Evolutionary conservation across 2,113 vertebrate genomes (phyloP).

Genomic region (Lepisosteus oculatus): DNA sequence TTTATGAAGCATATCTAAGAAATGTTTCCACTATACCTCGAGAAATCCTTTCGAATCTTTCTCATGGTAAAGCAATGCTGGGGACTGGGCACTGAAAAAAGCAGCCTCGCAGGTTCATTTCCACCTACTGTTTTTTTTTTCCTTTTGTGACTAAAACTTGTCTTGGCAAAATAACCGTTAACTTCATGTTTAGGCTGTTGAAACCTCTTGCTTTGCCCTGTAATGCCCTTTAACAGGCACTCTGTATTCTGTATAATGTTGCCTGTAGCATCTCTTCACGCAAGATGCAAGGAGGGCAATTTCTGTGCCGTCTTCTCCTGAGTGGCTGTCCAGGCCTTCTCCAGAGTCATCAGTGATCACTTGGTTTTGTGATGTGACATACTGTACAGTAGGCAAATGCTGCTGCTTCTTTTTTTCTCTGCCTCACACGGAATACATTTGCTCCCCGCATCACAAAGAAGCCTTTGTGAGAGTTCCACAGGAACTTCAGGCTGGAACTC

Average conservation of each 20-base stretch:
- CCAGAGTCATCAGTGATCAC: neutral
- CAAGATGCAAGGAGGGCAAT: neutral
- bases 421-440: slow-evolving; percentile 1
- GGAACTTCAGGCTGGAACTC: neutral
- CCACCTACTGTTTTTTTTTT: neutral
- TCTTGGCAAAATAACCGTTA: too few species aligned
- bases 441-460: slow-evolving; percentile 9
- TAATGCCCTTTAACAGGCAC: slow-evolving; percentile 3
- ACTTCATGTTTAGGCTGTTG: neutral
- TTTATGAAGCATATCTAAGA: too few species aligned
- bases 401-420: neutral
- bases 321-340: slow-evolving; percentile 2
- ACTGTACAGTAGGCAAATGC: neutral
- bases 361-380: slow-evolving; percentile 6
- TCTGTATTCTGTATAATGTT: neutral
- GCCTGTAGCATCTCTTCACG: slow-evolving; percentile 11
- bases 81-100: neutral
- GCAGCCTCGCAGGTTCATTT: neutral
- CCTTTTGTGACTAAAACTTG: neutral
- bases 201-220: slow-evolving; percentile 6
- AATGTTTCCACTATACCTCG: too few species aligned
- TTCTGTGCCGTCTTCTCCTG: neutral
- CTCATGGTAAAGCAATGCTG: too few species aligned
- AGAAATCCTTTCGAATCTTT: too few species aligned
- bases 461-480: slow-evolving; percentile 13